Conservation (phyloP, 2,888 invertebrate genomes). For the Ophion costatus region DNA sequence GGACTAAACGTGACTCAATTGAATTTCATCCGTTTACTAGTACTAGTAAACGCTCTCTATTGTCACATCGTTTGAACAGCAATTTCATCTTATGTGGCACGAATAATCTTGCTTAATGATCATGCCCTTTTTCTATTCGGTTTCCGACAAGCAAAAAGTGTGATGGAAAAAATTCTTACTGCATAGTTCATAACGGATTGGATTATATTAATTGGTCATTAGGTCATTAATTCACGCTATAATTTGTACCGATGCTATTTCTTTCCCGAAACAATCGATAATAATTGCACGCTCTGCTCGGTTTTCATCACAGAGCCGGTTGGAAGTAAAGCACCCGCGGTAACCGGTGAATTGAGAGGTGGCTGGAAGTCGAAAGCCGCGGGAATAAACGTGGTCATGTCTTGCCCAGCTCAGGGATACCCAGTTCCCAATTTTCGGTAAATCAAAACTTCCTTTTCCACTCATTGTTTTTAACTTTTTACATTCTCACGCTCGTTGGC, state of each 20-base stretch:
- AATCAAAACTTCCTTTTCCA: conserved; percentile 70
- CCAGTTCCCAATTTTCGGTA: conserved; percentile 86
- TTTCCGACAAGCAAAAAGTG: too few relatives aligned
- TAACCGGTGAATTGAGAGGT: conserved; percentile 80
- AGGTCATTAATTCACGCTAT: background rate
- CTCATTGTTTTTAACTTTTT: conserved; percentile 27
- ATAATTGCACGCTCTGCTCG: conserved; percentile 13
- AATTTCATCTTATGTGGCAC: too few relatives aligned
- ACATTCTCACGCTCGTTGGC: conserved; percentile 15
- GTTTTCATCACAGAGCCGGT: conserved; percentile 84
- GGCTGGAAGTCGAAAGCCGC: conserved; percentile 78
- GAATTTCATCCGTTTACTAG: too few relatives aligned
- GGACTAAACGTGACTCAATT: too few relatives aligned
- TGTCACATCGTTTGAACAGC: too few relatives aligned
- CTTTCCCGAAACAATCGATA: background rate
- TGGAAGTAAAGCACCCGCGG: conserved; percentile 86
- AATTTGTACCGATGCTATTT: background rate
- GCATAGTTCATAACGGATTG: too few relatives aligned
- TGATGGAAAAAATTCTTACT: too few relatives aligned
- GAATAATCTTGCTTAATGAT: too few relatives aligned
- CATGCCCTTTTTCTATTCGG: too few relatives aligned
- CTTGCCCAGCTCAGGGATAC: conserved; percentile 90
- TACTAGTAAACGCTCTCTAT: too few relatives aligned
- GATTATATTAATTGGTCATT: too few relatives aligned
- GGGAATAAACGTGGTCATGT: conserved; percentile 84